phyloP scores from a whole-genome alignment of 2,888 invertebrate genomes.

The Himalopsyche anomala region DNA sequence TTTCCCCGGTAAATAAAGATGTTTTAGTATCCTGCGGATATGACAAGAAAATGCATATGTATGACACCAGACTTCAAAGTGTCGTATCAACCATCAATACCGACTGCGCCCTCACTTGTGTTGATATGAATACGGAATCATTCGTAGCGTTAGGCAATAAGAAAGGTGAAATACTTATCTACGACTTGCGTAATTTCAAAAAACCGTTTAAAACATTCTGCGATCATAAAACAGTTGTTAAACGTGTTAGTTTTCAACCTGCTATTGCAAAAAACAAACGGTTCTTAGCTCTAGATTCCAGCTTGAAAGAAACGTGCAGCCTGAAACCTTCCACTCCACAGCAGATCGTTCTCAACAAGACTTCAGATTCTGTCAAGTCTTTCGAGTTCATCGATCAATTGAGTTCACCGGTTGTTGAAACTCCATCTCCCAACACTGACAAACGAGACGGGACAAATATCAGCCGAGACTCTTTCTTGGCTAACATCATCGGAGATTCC shows the following conservation, averaged over 20 bases:
- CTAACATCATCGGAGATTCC: slow-evolving; percentile 57
- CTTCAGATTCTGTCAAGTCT: slow-evolving; percentile 56
- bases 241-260: slow-evolving; percentile 75
- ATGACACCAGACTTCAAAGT: slow-evolving; percentile 76
- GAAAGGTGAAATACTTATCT: slow-evolving; percentile 76
- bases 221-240: slow-evolving; percentile 75
- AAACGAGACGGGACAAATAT: slow-evolving; percentile 49
- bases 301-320: slow-evolving; percentile 70
- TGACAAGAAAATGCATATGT: slow-evolving; percentile 78
- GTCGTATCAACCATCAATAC: slow-evolving; percentile 73
- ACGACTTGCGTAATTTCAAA: slow-evolving; percentile 77
- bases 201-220: slow-evolving; percentile 73
- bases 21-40: slow-evolving; percentile 77
- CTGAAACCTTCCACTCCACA: slow-evolving; percentile 27
- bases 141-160: slow-evolving; percentile 77
- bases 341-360: slow-evolving; percentile 43
- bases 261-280: slow-evolving; percentile 68
- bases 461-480: slow-evolving; percentile 62
- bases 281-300: slow-evolving; percentile 70
- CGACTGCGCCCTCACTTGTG: slow-evolving; percentile 71
- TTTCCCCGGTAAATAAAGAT: slow-evolving; percentile 77
- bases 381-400: slow-evolving; percentile 61
- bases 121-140: slow-evolving; percentile 73
- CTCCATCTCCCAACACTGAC: slow-evolving; percentile 45
- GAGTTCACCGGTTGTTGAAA: slow-evolving; percentile 52